phyloP scores from a whole-genome alignment of 2,797 vertebrate genomes.

The Euphonia xanthogaster region DNA sequence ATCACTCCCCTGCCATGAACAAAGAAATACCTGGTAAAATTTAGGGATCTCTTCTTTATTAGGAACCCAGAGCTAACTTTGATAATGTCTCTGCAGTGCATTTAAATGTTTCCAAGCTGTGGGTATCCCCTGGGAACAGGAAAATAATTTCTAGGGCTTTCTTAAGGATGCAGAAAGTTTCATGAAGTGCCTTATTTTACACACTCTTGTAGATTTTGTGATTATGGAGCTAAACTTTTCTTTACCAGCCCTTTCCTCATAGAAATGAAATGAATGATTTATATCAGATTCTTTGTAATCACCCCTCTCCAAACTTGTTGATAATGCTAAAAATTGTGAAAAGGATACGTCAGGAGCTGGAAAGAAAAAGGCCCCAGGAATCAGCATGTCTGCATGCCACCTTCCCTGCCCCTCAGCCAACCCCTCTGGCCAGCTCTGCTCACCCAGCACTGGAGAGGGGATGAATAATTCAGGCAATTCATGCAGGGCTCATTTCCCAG shows the following conservation, averaged over 20 bases:
- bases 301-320: not conserved
- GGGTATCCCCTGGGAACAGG: not conserved
- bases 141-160: not conserved
- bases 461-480: not conserved
- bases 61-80: not conserved
- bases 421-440: not conserved
- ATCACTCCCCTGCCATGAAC: not conserved
- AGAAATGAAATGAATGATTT: not conserved
- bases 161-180: not conserved
- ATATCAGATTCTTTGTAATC: not conserved
- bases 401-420: not conserved
- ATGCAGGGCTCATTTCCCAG: not conserved
- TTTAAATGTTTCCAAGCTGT: not conserved
- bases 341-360: not conserved
- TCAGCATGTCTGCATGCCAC: fast-evolving
- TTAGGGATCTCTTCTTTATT: not conserved
- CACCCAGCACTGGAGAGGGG: not conserved
- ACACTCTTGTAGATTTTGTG: not conserved
- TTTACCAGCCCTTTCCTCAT: not conserved
- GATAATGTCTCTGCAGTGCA: not conserved
- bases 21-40: not conserved
- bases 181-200: not conserved
- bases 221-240: not conserved
- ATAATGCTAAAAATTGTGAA: not conserved
- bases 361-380: not conserved